phyloP scores from a whole-genome alignment of 1,140 invertebrate species.

The Drosophila micromelanica region DNA sequence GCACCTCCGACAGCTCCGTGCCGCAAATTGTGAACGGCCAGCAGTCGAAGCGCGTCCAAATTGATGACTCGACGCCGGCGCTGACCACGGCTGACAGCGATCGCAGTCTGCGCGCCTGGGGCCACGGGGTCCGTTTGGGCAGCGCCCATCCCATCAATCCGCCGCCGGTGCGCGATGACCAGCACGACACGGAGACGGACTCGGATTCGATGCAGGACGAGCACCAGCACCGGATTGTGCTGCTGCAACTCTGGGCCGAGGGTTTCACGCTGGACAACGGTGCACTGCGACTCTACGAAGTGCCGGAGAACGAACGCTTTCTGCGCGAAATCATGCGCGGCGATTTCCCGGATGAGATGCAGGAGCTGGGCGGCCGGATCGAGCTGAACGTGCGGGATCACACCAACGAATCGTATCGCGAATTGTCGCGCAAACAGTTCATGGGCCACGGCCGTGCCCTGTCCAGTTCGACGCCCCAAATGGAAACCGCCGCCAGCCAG shows the following conservation, averaged over 20 bases:
- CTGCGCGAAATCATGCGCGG: constrained; percentile 58
- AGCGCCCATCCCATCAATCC: constrained; percentile 67
- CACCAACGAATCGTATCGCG: constrained; percentile 53
- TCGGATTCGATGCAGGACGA: constrained; percentile 31
- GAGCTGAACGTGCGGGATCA: constrained; percentile 63
- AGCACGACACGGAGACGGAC: constrained; percentile 49
- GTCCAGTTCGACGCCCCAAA: neutral
- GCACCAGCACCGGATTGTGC: constrained; percentile 50
- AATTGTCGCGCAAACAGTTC: constrained; percentile 58
- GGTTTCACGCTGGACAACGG: constrained; percentile 66
- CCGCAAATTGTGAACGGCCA: constrained; percentile 1
- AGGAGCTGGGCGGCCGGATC: constrained; percentile 30
- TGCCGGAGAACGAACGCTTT: constrained; percentile 60
- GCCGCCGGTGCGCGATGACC: constrained; percentile 4
- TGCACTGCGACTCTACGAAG: constrained; percentile 39
- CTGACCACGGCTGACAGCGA: constrained; percentile 60
- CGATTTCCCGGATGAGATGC: constrained; percentile 60
- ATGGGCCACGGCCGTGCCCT: constrained; percentile 54
- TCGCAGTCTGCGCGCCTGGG: constrained; percentile 62
- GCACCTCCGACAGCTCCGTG: constrained; percentile 20
- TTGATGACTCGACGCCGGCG: constrained; percentile 57
- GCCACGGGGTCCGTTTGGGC: constrained; percentile 48
- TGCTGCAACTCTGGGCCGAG: constrained; percentile 67
- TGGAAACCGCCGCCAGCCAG: neutral
- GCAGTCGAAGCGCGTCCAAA: constrained; percentile 33